Conservation (phyloP, 92 coral and sea anemone species). For the Nematostella vectensis region DNA sequence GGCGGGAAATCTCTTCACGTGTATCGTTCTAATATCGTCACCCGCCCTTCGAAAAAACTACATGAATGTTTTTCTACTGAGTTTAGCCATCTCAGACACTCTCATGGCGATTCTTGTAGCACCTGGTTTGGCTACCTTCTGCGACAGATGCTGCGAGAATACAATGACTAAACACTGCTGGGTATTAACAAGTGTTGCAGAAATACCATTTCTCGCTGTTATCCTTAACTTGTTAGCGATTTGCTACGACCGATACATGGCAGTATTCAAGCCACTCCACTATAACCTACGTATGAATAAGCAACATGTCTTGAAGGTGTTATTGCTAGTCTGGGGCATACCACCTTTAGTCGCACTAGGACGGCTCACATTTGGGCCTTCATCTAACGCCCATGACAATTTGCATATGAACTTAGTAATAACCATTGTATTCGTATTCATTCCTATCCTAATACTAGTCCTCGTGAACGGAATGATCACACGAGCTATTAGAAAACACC, state of each 20-base stretch:
- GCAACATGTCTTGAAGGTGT: conserved; percentile 24
- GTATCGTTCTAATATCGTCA: conserved; percentile 39
- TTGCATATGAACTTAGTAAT: conserved; percentile 12
- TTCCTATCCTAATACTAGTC: conserved; percentile 11
- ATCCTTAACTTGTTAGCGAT: conserved; percentile 53
- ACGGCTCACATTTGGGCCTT: background rate
- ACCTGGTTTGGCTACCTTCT: conserved; percentile 44
- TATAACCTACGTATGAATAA: conserved; percentile 49
- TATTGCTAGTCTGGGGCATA: conserved; percentile 41
- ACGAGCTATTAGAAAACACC: conserved; percentile 32
- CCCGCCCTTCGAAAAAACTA: conserved; percentile 31
- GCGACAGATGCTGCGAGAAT: conserved; percentile 52
- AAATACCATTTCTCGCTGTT: conserved; percentile 30
- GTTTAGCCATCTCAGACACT: conserved; percentile 45
- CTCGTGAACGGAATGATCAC: conserved; percentile 30
- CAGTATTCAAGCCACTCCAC: conserved; percentile 54
- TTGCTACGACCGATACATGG: conserved; percentile 50
- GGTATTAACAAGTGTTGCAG: conserved; percentile 34
- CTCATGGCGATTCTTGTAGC: conserved; percentile 36
- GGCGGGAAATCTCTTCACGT: conserved; percentile 43
- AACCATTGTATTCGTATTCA: conserved; percentile 11
- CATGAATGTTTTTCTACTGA: conserved; percentile 54
- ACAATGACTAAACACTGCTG: conserved; percentile 30
- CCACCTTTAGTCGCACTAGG: conserved; percentile 21
- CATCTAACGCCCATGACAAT: conserved; percentile 10